phyloP scores from a whole-genome alignment of 1,140 invertebrate species.

The Drosophila nebulosa region DNA sequence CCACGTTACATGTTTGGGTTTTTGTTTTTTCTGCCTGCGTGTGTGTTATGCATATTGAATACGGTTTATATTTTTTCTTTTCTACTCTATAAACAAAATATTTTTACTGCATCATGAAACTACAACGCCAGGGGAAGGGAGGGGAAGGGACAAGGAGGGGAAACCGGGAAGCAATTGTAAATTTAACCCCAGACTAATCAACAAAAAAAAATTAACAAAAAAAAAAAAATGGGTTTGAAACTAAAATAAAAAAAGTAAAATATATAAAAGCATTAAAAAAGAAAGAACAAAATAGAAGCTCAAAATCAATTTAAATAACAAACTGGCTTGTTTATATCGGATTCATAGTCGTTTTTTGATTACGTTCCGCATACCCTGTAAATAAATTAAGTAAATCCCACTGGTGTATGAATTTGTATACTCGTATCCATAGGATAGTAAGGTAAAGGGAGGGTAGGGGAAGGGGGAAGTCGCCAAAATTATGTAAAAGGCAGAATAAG shows the following conservation, averaged over 20 bases:
- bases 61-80: slow-evolving; percentile 30
- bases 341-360: not conserved
- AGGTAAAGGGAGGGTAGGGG: too few relatives aligned
- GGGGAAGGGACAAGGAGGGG: not conserved
- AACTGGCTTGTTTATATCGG: not conserved
- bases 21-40: not conserved
- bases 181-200: slow-evolving; percentile 11
- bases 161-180: slow-evolving; percentile 10
- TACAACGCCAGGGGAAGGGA: not conserved
- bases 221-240: slow-evolving; percentile 24
- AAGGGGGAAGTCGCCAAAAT: too few relatives aligned
- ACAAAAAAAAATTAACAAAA: not conserved
- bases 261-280: not conserved
- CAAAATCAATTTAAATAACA: not conserved
- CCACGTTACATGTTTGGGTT: not conserved
- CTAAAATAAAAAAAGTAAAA: not conserved
- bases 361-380: too few relatives aligned
- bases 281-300: not conserved
- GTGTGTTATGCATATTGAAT: slow-evolving; percentile 16
- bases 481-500: too few relatives aligned
- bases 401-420: too few relatives aligned
- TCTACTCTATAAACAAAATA: slow-evolving; percentile 4
- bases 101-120: slow-evolving; percentile 3
- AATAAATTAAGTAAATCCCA: too few relatives aligned
- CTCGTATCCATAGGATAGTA: too few relatives aligned